Conservation (phyloP, 2,113 vertebrate species). For the Brienomyrus longianalis region DNA sequence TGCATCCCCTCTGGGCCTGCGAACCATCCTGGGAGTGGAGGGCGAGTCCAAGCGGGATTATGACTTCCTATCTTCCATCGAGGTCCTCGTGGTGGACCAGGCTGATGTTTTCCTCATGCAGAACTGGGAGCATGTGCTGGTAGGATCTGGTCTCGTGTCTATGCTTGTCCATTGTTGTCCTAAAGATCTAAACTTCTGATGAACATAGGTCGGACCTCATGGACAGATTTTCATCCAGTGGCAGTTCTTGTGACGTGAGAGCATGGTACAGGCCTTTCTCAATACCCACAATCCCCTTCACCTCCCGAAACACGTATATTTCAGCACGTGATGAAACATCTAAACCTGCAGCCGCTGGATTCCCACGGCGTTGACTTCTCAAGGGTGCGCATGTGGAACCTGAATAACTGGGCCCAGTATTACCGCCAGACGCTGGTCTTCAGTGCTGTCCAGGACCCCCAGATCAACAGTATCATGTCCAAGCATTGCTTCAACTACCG, state of each 20-base stretch:
- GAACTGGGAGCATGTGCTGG: slow-evolving; percentile 96
- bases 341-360: slow-evolving; percentile 85
- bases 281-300: slow-evolving; percentile 8
- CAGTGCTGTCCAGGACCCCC: slow-evolving; percentile 80
- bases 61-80: slow-evolving; percentile 91
- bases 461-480: slow-evolving; percentile 83
- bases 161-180: not conserved
- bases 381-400: slow-evolving; percentile 84
- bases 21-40: slow-evolving; percentile 81
- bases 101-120: slow-evolving; percentile 95
- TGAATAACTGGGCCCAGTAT: slow-evolving; percentile 79
- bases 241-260: not conserved
- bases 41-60: slow-evolving; percentile 85
- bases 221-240: not conserved
- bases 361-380: slow-evolving; percentile 93
- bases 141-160: slow-evolving; percentile 42
- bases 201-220: not conserved
- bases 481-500: slow-evolving; percentile 78
- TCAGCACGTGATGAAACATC: slow-evolving; percentile 82
- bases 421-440: slow-evolving; percentile 91
- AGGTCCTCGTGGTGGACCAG: slow-evolving; percentile 87
- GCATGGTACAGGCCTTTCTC: not conserved
- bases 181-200: not conserved
- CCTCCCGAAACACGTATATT: not conserved
- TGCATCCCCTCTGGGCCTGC: slow-evolving; percentile 86